phyloP scores from a whole-genome alignment of 2,888 invertebrate genomes.

The Papilio demoleus region DNA sequence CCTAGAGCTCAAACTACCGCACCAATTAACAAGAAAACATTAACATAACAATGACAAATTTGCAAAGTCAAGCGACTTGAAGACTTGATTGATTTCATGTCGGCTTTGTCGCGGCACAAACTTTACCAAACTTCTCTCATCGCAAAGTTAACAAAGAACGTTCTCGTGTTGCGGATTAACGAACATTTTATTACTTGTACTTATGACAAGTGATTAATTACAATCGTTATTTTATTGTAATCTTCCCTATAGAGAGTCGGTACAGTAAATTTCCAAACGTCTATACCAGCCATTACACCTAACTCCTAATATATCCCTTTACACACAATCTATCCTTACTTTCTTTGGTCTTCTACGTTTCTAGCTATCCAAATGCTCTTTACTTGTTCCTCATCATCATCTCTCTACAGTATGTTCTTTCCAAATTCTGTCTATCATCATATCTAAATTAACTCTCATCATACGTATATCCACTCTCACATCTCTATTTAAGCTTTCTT shows the following conservation, averaged over 20 bases:
- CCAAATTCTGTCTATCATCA: no score
- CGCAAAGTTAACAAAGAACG: constrained; percentile 25
- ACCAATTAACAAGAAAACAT: background rate
- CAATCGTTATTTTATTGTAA: background rate
- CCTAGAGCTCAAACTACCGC: background rate
- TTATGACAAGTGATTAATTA: constrained; percentile 21
- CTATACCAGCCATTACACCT: background rate
- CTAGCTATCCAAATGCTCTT: no score
- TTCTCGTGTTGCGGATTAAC: constrained; percentile 19
- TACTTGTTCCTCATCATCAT: no score
- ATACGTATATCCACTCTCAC: no score
- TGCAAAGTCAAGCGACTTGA: background rate
- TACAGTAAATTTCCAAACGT: background rate
- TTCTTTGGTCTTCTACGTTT: no score
- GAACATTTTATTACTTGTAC: constrained; percentile 14
- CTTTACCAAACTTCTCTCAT: constrained; percentile 21
- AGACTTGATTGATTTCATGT: constrained; percentile 26
- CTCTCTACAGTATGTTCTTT: no score
- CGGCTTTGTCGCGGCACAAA: constrained; percentile 25
- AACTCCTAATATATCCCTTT: no score
- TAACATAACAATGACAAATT: constrained; percentile 17
- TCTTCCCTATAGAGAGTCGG: background rate
- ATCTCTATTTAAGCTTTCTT: no score
- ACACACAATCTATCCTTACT: no score
- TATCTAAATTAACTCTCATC: no score